Evolutionary conservation across 53 echinoderm and acorn worm species (phyloP), one percentile per base, ranked within the genome.

Genomic region (Patiria pectinifera): DNA sequence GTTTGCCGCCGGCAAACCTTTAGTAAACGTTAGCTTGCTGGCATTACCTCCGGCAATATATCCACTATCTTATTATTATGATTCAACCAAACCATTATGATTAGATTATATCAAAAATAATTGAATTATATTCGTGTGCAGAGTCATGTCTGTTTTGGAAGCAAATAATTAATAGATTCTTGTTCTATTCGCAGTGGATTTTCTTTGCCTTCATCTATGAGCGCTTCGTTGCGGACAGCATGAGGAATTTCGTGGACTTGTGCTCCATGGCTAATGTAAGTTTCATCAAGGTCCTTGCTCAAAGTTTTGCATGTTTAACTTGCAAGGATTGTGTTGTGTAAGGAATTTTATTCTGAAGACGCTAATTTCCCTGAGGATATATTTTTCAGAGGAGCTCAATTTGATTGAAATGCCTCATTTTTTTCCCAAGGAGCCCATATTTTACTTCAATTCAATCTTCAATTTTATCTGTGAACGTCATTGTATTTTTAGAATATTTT

Each of bases 251-350:
- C 93, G 99, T 99, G 86, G 99, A 99, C 78, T 96, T 99, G n/a
- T 99, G 99, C 91, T 99, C 99, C 60, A 99, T 99, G 99, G 97
- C 99, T 61, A 99, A 99, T 96, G 99, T 99, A 94, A 99, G 99
- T 93, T 21, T 22, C 13, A 60, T 13, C 19, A 44, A 22, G 3
- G 6, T 25, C 48, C 9, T 87, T 70, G 53, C 8, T 66, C 24
- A 66, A 18, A 60, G 60, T 60, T 11, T 60, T 11, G 12, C 60
- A 8, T 60, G 12, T 60, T 12, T 60, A 11, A 11, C n/a, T 66
- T 66, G 14, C 3, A 66, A 16, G 66, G 10, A 53, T 53, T 66
- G 66, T 66, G 4, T 0, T 66, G 66, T 6, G 66, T 1, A 14
- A 14, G 19, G 13, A 66, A 13, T 66, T 66, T 11, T 18, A 13